phyloP scores from a whole-genome alignment of 2,888 invertebrate genomes.

The Pollenia griseotomentosa region DNA sequence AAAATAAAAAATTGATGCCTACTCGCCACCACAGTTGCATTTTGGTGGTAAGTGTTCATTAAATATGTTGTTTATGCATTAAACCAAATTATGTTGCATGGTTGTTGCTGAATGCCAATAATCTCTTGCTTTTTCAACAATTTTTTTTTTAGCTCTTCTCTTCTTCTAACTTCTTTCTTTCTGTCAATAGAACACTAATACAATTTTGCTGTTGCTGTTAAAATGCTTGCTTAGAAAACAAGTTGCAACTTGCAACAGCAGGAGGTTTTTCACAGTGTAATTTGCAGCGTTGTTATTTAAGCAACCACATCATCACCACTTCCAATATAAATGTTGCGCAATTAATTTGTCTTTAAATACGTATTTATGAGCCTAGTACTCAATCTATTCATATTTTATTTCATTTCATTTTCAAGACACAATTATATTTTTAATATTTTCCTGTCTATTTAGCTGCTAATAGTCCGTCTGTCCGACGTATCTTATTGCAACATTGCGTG shows the following conservation, averaged over 20 bases:
- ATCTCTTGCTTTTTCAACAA: not conserved
- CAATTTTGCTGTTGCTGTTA: conserved; percentile 41
- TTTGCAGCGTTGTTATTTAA: conserved; percentile 63
- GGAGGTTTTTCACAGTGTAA: conserved; percentile 43
- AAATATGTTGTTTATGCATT: conserved; percentile 62
- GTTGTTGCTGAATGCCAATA: conserved; percentile 7
- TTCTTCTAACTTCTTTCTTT: not conserved
- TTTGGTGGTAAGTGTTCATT: conserved; percentile 52
- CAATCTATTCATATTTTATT: conserved; percentile 45
- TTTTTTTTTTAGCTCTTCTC: conserved; percentile 16
- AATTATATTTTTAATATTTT: conserved; percentile 49
- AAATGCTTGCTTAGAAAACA: conserved; percentile 40
- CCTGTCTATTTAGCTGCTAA: conserved; percentile 43
- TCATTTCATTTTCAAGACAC: conserved; percentile 31
- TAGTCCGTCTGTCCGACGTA: not conserved
- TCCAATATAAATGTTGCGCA: conserved; percentile 63
- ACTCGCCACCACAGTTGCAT: conserved; percentile 66
- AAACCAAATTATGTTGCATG: conserved; percentile 57
- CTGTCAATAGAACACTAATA: conserved; percentile 6
- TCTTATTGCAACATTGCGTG: conserved; percentile 60
- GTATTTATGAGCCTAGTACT: conserved; percentile 53
- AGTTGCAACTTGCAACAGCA: conserved; percentile 28
- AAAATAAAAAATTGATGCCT: conserved; percentile 66
- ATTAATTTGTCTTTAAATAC: conserved; percentile 67
- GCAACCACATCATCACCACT: conserved; percentile 70